These are phyloP conservation scores for Charaxes varanes DNA, from an alignment of 1,140 invertebrate genomes.

Conservation along the genomic window DNA sequence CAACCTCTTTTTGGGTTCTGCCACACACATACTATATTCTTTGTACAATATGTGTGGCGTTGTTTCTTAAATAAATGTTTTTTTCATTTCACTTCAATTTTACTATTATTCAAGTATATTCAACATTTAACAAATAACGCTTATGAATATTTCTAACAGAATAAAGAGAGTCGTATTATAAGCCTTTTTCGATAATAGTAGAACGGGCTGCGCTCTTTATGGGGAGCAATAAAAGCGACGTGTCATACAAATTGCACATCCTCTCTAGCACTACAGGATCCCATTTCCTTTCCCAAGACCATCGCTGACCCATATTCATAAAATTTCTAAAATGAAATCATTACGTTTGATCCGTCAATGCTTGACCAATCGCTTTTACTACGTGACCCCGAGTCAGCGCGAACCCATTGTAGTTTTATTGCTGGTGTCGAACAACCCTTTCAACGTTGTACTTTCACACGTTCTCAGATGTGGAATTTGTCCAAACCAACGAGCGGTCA, in stretches of 20 bases:
- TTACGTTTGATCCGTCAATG: constrained; percentile 50
- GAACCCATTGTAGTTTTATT: constrained; percentile 33
- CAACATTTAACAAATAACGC: no score
- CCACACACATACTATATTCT: no score
- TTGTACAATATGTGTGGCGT: no score
- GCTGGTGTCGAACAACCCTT: constrained; percentile 44
- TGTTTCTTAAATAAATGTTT: no score
- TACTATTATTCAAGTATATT: no score
- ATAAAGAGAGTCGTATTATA: constrained; percentile 1
- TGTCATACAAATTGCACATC: constrained; percentile 14
- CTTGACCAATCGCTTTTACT: constrained; percentile 65
- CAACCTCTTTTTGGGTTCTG: no score
- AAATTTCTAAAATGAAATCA: constrained; percentile 38
- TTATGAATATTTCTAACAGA: no score
- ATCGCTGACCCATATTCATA: constrained; percentile 61
- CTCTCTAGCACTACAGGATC: no score
- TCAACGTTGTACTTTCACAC: constrained; percentile 66
- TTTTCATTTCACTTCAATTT: no score
- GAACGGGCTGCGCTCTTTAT: constrained; percentile 6
- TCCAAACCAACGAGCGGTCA: constrained; percentile 44
- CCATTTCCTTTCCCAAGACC: constrained; percentile 66
- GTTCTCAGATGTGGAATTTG: constrained; percentile 59
- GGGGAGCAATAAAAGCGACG: constrained; percentile 9
- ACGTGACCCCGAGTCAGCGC: constrained; percentile 38
- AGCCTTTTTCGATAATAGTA: constrained; percentile 3